Evolutionary conservation across 2,888 invertebrate species (phyloP), one percentile per base, ranked within the genome.

Genomic region (Myopa tessellatipennis): DNA sequence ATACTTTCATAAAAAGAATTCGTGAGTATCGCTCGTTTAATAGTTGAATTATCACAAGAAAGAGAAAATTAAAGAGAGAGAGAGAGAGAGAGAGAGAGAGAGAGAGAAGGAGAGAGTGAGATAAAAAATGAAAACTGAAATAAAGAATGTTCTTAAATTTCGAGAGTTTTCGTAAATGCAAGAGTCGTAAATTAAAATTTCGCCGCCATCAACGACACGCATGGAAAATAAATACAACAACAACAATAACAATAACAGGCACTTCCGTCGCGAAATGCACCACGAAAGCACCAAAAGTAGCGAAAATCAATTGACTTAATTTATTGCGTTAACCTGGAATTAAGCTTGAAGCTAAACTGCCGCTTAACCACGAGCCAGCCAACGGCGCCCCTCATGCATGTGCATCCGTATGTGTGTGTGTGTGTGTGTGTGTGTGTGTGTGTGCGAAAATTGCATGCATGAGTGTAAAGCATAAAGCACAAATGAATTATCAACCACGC

Each of bases 271-370:
- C 14, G 55, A 55, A 55, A n/a, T n/a, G n/a, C 7, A 50, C 7
- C 50, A 50, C 7, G 5, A 6, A n/a, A 55, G 55, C 55, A 55
- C 55, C 34, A 36, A 65, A 52, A 74, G 74, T 65, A 65, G 52
- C 65, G 65, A 74, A 65, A 74, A 74, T 74, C 74, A 74, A 74
- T 74, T 74, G 63, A 74, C 74, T 74, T 74, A 74, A 74, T 74
- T 74, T 74, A 74, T 65, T 74, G 63, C 74, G 74, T 74, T 74
- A 65, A 65, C 65, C 74, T 74, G 74, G 65, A 74, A 74, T 74
- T 63, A 65, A 63, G 65, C 63, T 74, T n/a, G 74, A 50, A 45
- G 65, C 65, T 74, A 74, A 74, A 74, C 74, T 74, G 74, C 65
- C 52, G 63, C 65, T 74, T 74, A 74, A 65, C 74, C 74, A 65